phyloP scores from a whole-genome alignment of 1,140 invertebrate species.

The Euwallacea fornicatus region DNA sequence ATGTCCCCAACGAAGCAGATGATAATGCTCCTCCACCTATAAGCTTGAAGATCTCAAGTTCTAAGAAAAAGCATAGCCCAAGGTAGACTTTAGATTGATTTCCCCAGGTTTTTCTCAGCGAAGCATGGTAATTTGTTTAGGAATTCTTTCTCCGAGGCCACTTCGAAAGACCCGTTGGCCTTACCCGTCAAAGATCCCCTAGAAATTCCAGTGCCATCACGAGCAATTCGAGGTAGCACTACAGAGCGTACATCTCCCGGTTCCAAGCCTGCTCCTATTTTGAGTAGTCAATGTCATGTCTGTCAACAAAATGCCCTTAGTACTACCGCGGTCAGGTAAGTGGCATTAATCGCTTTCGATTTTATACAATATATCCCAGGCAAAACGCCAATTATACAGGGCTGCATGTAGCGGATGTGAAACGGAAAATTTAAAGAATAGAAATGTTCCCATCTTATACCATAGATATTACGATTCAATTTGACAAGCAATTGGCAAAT shows the following conservation, averaged over 20 bases:
- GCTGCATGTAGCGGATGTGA: not conserved
- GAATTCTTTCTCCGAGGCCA: slow-evolving; percentile 2
- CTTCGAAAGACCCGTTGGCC: slow-evolving; percentile 19
- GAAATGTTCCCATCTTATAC: too few relatives aligned
- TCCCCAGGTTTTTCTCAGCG: not conserved
- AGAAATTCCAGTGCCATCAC: slow-evolving; percentile 8
- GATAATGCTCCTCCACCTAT: slow-evolving; percentile 61
- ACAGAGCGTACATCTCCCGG: slow-evolving; percentile 52
- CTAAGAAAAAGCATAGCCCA: slow-evolving; percentile 31
- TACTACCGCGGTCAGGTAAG: slow-evolving; percentile 70
- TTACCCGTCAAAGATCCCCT: slow-evolving; percentile 7
- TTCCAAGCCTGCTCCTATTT: not conserved
- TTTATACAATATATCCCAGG: too few relatives aligned
- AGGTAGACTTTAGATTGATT: slow-evolving; percentile 13
- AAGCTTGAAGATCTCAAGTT: slow-evolving; percentile 34
- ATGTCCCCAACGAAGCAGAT: slow-evolving; percentile 69
- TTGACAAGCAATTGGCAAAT: too few relatives aligned
- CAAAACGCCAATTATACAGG: too few relatives aligned
- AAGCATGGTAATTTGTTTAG: not conserved
- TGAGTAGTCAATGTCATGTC: slow-evolving; percentile 60
- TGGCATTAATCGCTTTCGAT: not conserved
- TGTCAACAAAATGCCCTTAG: slow-evolving; percentile 63
- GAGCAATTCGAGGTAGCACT: slow-evolving; percentile 10
- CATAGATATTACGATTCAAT: too few relatives aligned
- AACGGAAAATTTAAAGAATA: not conserved